Evolutionary conservation across 2,797 vertebrate genomes (phyloP).

Genomic region (Todus mexicanus): DNA sequence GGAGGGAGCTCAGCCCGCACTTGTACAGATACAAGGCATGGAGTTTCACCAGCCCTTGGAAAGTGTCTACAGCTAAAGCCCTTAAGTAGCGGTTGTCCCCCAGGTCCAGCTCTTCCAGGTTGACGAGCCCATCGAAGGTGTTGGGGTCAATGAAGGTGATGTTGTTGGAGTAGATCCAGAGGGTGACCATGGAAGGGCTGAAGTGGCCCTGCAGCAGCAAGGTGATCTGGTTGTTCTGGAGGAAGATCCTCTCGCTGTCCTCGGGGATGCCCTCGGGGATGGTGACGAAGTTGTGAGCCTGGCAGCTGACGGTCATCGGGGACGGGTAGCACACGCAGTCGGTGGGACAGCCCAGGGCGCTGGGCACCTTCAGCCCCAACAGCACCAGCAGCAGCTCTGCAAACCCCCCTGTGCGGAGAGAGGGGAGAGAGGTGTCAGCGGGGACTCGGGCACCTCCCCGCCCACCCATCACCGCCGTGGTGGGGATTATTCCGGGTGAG

Average conservation of each 20-base stretch:
- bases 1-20: conserved; percentile 91
- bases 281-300: conserved; percentile 92
- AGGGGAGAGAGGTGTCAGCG: conserved; percentile 24
- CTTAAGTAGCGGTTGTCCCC: conserved; percentile 95
- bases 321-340: conserved; percentile 96
- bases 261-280: conserved; percentile 94
- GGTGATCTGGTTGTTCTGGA: conserved; percentile 97
- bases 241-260: conserved; percentile 94
- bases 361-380: conserved; percentile 83
- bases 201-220: conserved; percentile 90
- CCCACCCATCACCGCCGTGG: background rate
- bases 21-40: conserved; percentile 94
- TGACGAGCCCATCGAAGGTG: conserved; percentile 89
- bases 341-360: conserved; percentile 86
- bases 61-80: conserved; percentile 91
- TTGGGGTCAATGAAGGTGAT: conserved; percentile 94
- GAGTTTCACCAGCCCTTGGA: conserved; percentile 90
- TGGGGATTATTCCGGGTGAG: background rate
- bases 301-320: conserved; percentile 97
- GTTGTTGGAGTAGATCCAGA: conserved; percentile 99
- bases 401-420: conserved; percentile 82
- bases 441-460: background rate
- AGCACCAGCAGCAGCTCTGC: conserved; percentile 93
- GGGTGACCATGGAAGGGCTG: conserved; percentile 89
- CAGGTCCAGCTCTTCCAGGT: conserved; percentile 95